Evolutionary conservation across 2,888 invertebrate species (phyloP), one percentile per base, ranked within the genome.

Genomic region (Drosophila paranaensis): DNA sequence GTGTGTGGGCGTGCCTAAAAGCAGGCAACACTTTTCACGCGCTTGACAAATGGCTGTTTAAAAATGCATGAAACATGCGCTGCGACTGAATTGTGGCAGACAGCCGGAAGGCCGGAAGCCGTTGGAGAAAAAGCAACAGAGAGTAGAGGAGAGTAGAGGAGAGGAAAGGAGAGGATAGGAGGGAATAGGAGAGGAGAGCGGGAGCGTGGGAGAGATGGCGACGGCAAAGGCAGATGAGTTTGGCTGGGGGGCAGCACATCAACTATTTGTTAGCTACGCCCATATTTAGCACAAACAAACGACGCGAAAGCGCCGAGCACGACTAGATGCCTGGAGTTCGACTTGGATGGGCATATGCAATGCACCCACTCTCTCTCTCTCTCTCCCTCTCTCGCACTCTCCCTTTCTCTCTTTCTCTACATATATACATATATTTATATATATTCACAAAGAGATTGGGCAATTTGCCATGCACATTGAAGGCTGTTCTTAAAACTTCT

Each of bases 41-140:
- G 74, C 62, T 78, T 84, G 78, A 84, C 84, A 87, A 82, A 87
- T 81, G 85, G 73, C 84, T 87, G 73, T 68, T 87, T 84, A 82
- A 82, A 87, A 82, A 83, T 82, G 74, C 84, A 82, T 82, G 88
- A 75, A 83, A 77, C 70, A 67, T 68, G 67, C 72, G 72, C 82
- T 60, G 51, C 58, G 37, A 65, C 60, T 42, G 57, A 57, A 74
- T 39, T 61, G 42, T 35, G 75, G 43, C 57, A 67, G 27, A 16
- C 39, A 20, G 53, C 45, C 43, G 64, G 66, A 50, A 37, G n/a
- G 20, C 11, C 16, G 50, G 35, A n/a, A 33, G 43, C 33, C 42
- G 16, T 6, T 20, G 45, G 57, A 2, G 35, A 45, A 39, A 27
- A n/a, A 39, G 54, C 8, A 37, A 3, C n/a, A n/a, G 6, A 40